These are phyloP conservation scores for Laticauda colubrina DNA, from an alignment of 2,113 vertebrate species.

Conservation along the genomic window DNA sequence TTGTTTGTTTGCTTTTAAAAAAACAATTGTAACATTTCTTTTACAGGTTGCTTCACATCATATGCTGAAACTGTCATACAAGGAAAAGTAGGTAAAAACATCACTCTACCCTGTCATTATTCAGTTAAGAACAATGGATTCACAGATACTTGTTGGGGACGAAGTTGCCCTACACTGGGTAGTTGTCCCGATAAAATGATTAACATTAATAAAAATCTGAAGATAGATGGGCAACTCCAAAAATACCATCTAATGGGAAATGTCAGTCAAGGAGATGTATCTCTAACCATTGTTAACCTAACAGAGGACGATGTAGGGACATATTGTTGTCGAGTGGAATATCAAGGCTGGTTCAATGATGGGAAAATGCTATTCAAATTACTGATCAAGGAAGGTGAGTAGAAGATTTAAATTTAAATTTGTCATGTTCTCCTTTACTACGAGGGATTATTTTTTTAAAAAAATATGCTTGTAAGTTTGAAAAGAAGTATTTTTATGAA, in stretches of 20 bases:
- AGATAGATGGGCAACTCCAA: background rate
- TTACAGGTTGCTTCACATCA: background rate
- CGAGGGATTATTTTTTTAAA: background rate
- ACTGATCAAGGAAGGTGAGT: conserved; percentile 63
- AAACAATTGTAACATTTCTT: background rate
- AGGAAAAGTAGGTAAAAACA: conserved; percentile 63
- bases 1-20: background rate
- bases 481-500: background rate
- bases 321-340: conserved; percentile 81
- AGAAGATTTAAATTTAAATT: background rate
- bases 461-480: background rate
- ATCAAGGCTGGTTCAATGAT: conserved; percentile 77
- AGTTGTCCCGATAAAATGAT: conserved; percentile 66
- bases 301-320: conserved; percentile 63
- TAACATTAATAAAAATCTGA: conserved; percentile 46
- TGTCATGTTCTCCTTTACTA: background rate
- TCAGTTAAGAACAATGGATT: fast-evolving
- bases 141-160: conserved; percentile 75
- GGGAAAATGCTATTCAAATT: background rate
- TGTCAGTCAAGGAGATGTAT: conserved; percentile 59
- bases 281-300: conserved; percentile 70
- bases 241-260: conserved; percentile 67
- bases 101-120: conserved; percentile 75
- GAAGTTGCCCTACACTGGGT: conserved; percentile 31
- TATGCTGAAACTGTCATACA: background rate